Conservation (phyloP, 2,888 invertebrate genomes). For the Gibbula magus region DNA sequence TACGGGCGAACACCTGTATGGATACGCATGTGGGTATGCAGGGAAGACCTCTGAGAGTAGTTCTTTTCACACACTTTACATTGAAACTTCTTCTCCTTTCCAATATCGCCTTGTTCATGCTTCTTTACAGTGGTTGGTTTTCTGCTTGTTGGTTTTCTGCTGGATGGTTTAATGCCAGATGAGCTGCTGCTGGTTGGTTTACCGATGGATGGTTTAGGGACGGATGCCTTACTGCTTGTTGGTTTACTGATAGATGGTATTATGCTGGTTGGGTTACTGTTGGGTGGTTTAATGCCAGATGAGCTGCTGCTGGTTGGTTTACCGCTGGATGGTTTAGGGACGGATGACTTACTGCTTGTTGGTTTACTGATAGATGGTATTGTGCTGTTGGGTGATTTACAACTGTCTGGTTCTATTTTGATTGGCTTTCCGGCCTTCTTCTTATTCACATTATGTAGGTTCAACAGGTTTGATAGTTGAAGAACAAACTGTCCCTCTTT, state of each 20-base stretch:
- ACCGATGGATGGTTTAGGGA: background rate
- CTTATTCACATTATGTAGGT: background rate
- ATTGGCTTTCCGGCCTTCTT: background rate
- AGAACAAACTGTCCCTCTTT: too few relatives aligned
- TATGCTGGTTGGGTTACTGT: background rate
- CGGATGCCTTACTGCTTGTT: too few relatives aligned
- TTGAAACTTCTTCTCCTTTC: background rate
- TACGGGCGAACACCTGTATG: conserved; percentile 19
- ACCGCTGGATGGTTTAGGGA: background rate
- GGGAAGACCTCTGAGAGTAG: conserved; percentile 1
- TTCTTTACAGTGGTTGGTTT: background rate
- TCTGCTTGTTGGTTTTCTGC: background rate
- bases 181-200: background rate
- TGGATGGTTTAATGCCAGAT: background rate
- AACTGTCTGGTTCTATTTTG: background rate
- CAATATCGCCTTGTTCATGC: background rate
- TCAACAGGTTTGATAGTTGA: too few relatives aligned
- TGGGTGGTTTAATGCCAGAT: too few relatives aligned
- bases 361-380: background rate
- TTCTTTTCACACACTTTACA: conserved; percentile 2
- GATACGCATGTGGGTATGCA: conserved; percentile 7
- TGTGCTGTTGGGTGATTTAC: background rate
- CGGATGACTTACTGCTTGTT: background rate
- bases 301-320: background rate
- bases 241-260: too few relatives aligned